These are phyloP conservation scores for Gadopsis bispinosus DNA, from an alignment of 2,797 vertebrate species.

Conservation along the genomic window DNA sequence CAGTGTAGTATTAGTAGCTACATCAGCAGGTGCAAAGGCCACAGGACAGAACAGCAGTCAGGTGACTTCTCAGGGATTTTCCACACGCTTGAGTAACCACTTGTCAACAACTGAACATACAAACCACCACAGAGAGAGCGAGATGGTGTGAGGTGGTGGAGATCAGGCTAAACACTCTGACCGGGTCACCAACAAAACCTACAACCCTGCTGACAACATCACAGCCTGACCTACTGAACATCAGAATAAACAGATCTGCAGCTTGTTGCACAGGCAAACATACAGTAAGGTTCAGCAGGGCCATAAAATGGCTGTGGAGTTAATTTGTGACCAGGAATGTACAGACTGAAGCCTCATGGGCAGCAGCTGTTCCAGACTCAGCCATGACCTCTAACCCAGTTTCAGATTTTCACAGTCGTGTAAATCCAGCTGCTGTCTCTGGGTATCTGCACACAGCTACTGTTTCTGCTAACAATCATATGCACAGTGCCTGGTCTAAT, in stretches of 20 bases:
- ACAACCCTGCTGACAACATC: background rate
- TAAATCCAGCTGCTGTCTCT: background rate
- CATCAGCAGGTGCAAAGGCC: slow-evolving; percentile 1
- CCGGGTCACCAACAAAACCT: background rate
- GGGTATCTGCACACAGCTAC: too few species aligned
- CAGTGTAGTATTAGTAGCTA: background rate
- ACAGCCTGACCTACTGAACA: background rate
- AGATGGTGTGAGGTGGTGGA: background rate
- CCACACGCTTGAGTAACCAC: background rate
- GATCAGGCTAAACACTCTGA: background rate
- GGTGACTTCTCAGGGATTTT: slow-evolving; percentile 1
- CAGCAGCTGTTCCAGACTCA: background rate
- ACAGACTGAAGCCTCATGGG: background rate
- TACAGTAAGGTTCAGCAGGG: background rate
- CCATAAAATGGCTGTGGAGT: background rate
- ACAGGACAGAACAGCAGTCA: background rate
- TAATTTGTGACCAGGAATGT: background rate
- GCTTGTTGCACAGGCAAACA: too few species aligned
- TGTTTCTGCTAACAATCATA: too few species aligned
- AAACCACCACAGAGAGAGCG: background rate
- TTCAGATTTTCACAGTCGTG: background rate
- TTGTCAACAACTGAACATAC: background rate
- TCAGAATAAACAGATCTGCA: background rate
- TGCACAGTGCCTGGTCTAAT: too few species aligned
- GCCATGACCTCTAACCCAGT: background rate